Evolutionary conservation across 2,888 invertebrate species (phyloP), one percentile per base, ranked within the genome.

Genomic region (Adineta ricciae): DNA sequence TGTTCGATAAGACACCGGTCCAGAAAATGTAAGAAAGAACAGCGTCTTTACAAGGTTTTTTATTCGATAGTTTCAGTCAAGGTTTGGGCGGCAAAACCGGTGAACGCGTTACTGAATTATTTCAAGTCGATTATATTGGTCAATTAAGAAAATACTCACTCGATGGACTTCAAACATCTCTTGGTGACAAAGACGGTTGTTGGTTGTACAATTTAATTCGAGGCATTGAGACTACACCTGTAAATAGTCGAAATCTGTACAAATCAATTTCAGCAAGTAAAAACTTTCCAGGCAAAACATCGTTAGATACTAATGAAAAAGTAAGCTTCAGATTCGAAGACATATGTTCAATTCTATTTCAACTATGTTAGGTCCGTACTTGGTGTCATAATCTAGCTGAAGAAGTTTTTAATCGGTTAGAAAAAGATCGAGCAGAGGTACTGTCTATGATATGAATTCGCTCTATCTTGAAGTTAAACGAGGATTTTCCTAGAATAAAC

Each of bases 221-320:
- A 87, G 97, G 97, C 2, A 93, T 95, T 85, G 96, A 97, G 89
- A 90, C 93, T 86, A 97, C 97, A 88, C 93, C 94, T 24, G 97
- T 98, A 0, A 94, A 93, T 86, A 93, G 94, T 0, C 93, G 95
- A 87, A 93, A 95, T 86, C 93, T 96, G 85, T 93, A 96, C 0
- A 96, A 97, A 90, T 96, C 96, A 84, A 95, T 98, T 88, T 97
- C 96, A 0, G 96, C 96, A 88, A 95, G 96, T 89, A 98, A 98
- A 91, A 95, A 95, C 89, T 97, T 98, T 90, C 93, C 93, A 3
- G 97, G 85, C 0, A 83, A 84, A 83, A 38, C 78, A 21, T 38
- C 49, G 7, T 38, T 85, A 32, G 83, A 85, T 56, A 85, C 46
- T 46, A 46, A 27, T 9, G 41, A 56, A 11, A 85, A 85, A 84